Evolutionary conservation across 2,797 vertebrate species (phyloP), one percentile per base, ranked within the genome.

Genomic region (Monodelphis domestica): DNA sequence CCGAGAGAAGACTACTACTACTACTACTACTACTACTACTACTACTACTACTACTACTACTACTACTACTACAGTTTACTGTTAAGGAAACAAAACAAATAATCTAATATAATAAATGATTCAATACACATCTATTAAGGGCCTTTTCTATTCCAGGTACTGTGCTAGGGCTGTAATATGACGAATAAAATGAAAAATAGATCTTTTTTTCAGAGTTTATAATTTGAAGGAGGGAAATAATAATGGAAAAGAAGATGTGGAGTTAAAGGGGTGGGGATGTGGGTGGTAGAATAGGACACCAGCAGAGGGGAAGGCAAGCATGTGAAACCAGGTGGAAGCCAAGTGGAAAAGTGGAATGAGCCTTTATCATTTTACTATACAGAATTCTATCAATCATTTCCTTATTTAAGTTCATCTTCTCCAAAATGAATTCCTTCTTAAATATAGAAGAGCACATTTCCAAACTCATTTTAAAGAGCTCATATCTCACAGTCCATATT

Each of bases 351-450:
- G 15, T 17, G 33, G 38, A 3, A 14, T 70, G 5, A 70, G 33
- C 5, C 59, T 30, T 14, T 59, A 29, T 33, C 11, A 59, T 59
- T 59, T 11, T 59, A 12, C 30, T 59, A 5, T 12, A 59, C 12
- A 12, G 57, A 3, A 59, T 59, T 59, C 92, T 94, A 56, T 88
- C 88, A 84, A 54, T 89, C 94, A 50, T 54, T 45, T 78, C 63
- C 38, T 53, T 92, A 91, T 6, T 94, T 11, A 89, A 94, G 88
- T 90, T 84, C 54, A 52, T 90, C 51, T 70, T 70, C 63, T 53
- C 53, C 26, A 3, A 88, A 38, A 78, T 78, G 89, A 92, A 51
- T 38, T 52, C 11, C 89, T 91, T 63, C 45, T 89, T 53, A 57
- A 17, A 14, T 89, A 12, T 0, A 4, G 56, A 87, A 33, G 51